phyloP scores from a whole-genome alignment of 2,888 invertebrate species.

The Eupithecia inturbata region DNA sequence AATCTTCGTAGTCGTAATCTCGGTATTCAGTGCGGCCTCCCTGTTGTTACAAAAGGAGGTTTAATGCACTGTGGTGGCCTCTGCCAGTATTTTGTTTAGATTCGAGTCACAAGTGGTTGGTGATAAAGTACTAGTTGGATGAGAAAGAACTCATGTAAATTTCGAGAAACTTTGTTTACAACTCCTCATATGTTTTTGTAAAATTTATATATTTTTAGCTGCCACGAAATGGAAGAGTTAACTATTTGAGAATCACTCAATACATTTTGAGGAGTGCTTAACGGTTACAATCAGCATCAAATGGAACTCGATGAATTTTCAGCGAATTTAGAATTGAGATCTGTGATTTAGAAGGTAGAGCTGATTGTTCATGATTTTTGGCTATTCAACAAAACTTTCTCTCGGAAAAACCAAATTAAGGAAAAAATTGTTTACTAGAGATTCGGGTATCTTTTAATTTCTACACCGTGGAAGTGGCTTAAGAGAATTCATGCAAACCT shows the following conservation, averaged over 20 bases:
- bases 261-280: background rate
- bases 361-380: background rate
- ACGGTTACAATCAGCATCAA: background rate
- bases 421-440: background rate
- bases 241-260: too few species aligned
- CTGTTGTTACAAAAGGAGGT: background rate
- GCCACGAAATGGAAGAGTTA: too few species aligned
- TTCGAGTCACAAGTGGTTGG: background rate
- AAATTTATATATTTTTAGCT: too few species aligned
- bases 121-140: background rate
- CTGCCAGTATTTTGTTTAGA: background rate
- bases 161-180: too few species aligned
- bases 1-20: slow-evolving; percentile 72
- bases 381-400: background rate
- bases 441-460: background rate
- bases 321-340: background rate
- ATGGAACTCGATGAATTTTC: background rate
- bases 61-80: background rate
- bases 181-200: too few species aligned
- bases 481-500: too few species aligned
- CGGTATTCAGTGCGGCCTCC: slow-evolving; percentile 63
- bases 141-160: background rate
- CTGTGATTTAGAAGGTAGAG: background rate
- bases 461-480: too few species aligned
- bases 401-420: background rate